Percentiles rank a stretch among this genome's conserved stretches.
Conservation (phyloP, 1,140 invertebrate species). For the Lordiphosa clarofinis region DNA sequence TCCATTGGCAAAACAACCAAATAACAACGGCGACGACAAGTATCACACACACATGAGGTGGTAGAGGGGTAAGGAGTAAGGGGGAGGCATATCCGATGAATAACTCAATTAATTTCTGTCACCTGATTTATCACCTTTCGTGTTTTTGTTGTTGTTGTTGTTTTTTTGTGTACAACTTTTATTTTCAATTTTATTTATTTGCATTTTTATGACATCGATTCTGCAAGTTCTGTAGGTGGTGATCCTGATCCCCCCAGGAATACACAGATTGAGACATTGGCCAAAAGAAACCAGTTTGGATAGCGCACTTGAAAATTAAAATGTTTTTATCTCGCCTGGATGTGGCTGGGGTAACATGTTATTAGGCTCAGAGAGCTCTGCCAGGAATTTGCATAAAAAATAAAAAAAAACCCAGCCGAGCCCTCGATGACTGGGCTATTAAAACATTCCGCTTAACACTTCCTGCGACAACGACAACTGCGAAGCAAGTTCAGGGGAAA, state of each 20-base stretch:
- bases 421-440: constrained; percentile 50
- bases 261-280: constrained; percentile 59
- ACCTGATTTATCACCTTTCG: constrained; percentile 79
- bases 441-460: constrained; percentile 77
- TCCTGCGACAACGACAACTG: constrained; percentile 66
- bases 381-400: constrained; percentile 69
- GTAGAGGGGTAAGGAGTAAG: not conserved
- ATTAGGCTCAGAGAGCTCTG: constrained; percentile 53
- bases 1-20: constrained; percentile 36
- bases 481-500: constrained; percentile 16
- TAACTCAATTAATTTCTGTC: constrained; percentile 80
- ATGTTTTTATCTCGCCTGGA: constrained; percentile 51
- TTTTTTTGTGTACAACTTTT: constrained; percentile 58
- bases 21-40: constrained; percentile 72
- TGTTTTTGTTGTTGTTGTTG: constrained; percentile 39
- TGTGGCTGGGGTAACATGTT: constrained; percentile 53
- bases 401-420: constrained; percentile 21
- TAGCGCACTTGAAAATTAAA: constrained; percentile 54
- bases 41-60: constrained; percentile 38
- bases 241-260: constrained; percentile 12
- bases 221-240: constrained; percentile 53
- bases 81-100: constrained; percentile 44
- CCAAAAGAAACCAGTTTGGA: constrained; percentile 31
- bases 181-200: constrained; percentile 78
- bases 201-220: constrained; percentile 39